phyloP scores from a whole-genome alignment of 2,113 vertebrate genomes.

The Nymphicus hollandicus region DNA sequence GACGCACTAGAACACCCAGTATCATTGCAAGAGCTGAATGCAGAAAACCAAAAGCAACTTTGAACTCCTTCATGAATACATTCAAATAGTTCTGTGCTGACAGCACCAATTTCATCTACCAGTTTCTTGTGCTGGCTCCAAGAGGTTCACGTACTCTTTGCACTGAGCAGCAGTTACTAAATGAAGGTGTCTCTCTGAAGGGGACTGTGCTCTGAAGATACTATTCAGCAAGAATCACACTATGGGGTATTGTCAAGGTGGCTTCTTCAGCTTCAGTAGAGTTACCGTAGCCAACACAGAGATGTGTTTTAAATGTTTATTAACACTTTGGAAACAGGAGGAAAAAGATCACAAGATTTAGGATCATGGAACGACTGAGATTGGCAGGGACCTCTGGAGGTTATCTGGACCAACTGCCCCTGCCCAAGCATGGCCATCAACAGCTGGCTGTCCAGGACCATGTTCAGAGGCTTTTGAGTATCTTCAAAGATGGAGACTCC shows the following conservation, averaged over 20 bases:
- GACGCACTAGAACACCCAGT: neutral
- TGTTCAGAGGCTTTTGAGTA: neutral
- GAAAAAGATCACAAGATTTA: neutral
- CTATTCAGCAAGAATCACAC: neutral
- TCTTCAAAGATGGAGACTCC: neutral
- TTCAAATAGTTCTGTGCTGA: neutral
- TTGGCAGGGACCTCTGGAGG: neutral
- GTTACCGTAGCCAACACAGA: neutral
- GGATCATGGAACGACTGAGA: neutral
- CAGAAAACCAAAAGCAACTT: neutral
- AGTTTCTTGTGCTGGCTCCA: neutral
- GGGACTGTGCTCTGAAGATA: neutral
- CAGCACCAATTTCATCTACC: neutral
- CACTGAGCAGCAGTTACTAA: neutral
- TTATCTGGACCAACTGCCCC: neutral
- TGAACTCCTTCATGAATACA: neutral
- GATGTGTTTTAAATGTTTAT: neutral
- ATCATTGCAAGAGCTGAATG: neutral
- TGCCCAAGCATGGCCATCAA: neutral
- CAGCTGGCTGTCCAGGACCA: neutral
- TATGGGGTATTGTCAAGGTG: fast-evolving
- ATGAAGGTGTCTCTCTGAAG: neutral
- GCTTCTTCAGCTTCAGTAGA: neutral
- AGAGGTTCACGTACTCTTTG: neutral
- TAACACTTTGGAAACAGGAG: neutral